Conservation (phyloP, 1,140 invertebrate species). For the Artemia franciscana region DNA sequence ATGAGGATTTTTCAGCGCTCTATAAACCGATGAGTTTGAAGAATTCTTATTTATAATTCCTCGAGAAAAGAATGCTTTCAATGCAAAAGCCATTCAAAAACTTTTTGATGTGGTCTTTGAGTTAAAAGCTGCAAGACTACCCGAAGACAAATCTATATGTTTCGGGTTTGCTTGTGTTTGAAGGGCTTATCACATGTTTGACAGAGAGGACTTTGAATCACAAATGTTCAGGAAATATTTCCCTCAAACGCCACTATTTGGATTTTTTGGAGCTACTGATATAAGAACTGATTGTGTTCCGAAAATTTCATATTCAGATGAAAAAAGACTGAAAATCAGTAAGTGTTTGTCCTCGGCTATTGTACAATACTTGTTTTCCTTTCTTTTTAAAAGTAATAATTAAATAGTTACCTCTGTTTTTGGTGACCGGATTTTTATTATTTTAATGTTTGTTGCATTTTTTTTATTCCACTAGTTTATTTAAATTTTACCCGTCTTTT, state of each 20-base stretch:
- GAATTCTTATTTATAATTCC: too few relatives aligned
- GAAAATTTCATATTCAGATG: slow-evolving; percentile 1
- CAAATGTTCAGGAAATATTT: slow-evolving; percentile 29
- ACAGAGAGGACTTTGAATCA: slow-evolving; percentile 27
- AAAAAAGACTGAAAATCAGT: slow-evolving; percentile 1
- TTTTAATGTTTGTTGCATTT: too few relatives aligned
- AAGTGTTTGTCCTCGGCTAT: slow-evolving; percentile 17
- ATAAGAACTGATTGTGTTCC: slow-evolving; percentile 24
- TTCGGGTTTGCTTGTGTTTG: slow-evolving; percentile 34
- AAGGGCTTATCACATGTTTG: slow-evolving; percentile 22
- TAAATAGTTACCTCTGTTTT: too few relatives aligned
- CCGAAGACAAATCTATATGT: slow-evolving; percentile 22
- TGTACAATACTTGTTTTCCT: slow-evolving; percentile 16
- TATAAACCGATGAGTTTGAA: too few relatives aligned
- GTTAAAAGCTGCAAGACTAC: slow-evolving; percentile 18
- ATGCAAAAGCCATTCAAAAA: too few relatives aligned
- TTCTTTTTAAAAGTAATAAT: slow-evolving; percentile 8
- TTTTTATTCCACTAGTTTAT: too few relatives aligned
- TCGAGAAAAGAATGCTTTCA: too few relatives aligned
- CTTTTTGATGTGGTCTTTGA: too few relatives aligned
- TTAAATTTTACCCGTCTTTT: too few relatives aligned
- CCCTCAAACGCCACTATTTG: slow-evolving; percentile 29
- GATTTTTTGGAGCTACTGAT: slow-evolving; percentile 34
- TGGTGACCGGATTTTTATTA: too few relatives aligned
- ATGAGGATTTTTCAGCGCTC: too few relatives aligned